Evolutionary conservation across 2,888 invertebrate species (phyloP).

Genomic region (Creontiades dilutus): DNA sequence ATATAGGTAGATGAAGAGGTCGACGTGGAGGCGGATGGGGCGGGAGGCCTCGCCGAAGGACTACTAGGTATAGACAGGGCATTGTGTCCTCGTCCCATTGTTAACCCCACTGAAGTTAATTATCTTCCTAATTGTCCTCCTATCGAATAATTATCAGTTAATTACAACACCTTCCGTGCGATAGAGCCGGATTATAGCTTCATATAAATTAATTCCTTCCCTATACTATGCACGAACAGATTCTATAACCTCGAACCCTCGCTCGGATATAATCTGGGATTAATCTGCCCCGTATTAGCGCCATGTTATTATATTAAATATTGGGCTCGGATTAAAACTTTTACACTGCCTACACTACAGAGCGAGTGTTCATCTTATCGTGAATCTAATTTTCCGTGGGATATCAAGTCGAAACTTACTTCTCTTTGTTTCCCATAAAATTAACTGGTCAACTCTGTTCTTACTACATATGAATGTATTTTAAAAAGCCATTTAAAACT

Average conservation of each 20-base stretch:
- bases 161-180: slow-evolving; percentile 68
- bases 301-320: background rate
- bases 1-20: too few species aligned
- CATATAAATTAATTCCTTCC: slow-evolving; percentile 63
- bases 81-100: slow-evolving; percentile 65
- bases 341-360: too few species aligned
- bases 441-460: too few species aligned
- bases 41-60: background rate
- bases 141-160: slow-evolving; percentile 70
- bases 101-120: slow-evolving; percentile 64
- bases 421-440: too few species aligned
- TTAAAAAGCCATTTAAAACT: too few species aligned
- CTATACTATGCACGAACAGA: background rate
- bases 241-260: slow-evolving; percentile 10
- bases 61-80: slow-evolving; percentile 34
- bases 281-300: background rate
- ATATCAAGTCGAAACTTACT: too few species aligned
- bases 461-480: too few species aligned
- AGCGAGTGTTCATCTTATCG: too few species aligned
- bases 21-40: background rate
- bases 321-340: background rate
- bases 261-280: slow-evolving; percentile 5
- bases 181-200: slow-evolving; percentile 59
- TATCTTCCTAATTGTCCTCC: slow-evolving; percentile 67
- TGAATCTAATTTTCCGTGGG: too few species aligned